Percentiles rank a stretch among this genome's conserved stretches.
Conservation (phyloP, 2,888 invertebrate species). For the Agonopterix alstromeriana region DNA sequence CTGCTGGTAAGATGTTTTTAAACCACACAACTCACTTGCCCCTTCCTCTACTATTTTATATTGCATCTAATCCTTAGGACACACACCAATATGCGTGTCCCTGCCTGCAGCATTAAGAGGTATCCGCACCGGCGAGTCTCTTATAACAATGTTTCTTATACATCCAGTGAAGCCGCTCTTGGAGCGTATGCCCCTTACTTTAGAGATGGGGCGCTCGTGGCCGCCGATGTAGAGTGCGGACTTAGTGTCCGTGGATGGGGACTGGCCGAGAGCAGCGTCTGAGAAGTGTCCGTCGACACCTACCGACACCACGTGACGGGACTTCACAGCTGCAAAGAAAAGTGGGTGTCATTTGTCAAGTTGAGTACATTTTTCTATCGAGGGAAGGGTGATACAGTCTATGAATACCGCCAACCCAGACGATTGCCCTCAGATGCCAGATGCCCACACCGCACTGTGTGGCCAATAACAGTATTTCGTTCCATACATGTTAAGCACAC, state of each 20-base stretch:
- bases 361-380: too few species aligned
- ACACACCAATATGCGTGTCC: constrained; percentile 85
- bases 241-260: constrained; percentile 85
- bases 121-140: constrained; percentile 42
- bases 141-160: constrained; percentile 81
- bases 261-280: constrained; percentile 83
- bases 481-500: too few species aligned
- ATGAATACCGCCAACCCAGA: too few species aligned
- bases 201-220: constrained; percentile 66
- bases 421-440: too few species aligned
- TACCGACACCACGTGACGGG: constrained; percentile 92
- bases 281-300: constrained; percentile 89
- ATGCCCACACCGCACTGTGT: too few species aligned
- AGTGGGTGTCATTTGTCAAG: too few species aligned
- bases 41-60: background rate
- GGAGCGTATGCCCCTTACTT: constrained; percentile 80
- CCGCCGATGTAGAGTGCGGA: constrained; percentile 95
- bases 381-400: too few species aligned
- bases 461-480: too few species aligned
- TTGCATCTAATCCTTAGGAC: constrained; percentile 83
- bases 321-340: constrained; percentile 83
- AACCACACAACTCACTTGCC: too few species aligned
- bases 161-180: constrained; percentile 87
- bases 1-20: background rate
- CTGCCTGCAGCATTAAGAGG: constrained; percentile 78